Percentiles rank a stretch among this genome's conserved stretches.
Conservation (phyloP, 2,113 vertebrate species). For the Cnemophilus loriae region DNA sequence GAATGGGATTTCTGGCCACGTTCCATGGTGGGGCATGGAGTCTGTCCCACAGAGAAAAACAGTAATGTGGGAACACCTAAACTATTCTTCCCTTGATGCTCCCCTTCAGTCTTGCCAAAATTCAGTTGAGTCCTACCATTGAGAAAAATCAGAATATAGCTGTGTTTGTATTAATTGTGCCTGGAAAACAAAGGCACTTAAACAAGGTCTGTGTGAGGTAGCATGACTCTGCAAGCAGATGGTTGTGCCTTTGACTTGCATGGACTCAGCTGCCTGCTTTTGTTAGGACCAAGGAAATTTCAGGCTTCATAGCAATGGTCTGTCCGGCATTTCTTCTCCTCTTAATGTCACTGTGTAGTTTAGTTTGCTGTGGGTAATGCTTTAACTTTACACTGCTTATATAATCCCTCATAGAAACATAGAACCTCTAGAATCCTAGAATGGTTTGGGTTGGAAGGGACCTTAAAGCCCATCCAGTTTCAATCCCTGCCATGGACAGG, state of each 20-base stretch:
- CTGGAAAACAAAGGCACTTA: background rate
- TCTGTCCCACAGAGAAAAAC: background rate
- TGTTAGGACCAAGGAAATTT: background rate
- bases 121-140: background rate
- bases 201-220: background rate
- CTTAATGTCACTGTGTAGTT: background rate
- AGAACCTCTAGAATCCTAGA: background rate
- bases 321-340: background rate
- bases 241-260: background rate
- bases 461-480: too few species aligned
- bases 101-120: background rate
- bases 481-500: background rate
- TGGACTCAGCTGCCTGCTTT: background rate
- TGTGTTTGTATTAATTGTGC: background rate
- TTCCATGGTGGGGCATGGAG: background rate
- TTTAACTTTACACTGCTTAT: background rate
- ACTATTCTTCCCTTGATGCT: background rate
- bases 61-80: background rate
- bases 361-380: background rate
- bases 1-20: background rate
- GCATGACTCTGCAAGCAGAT: background rate
- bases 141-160: background rate
- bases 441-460: background rate
- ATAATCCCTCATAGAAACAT: background rate
- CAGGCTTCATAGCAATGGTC: background rate